Evolutionary conservation across 2,113 vertebrate genomes (phyloP).

Genomic region (Chaenocephalus aceratus): DNA sequence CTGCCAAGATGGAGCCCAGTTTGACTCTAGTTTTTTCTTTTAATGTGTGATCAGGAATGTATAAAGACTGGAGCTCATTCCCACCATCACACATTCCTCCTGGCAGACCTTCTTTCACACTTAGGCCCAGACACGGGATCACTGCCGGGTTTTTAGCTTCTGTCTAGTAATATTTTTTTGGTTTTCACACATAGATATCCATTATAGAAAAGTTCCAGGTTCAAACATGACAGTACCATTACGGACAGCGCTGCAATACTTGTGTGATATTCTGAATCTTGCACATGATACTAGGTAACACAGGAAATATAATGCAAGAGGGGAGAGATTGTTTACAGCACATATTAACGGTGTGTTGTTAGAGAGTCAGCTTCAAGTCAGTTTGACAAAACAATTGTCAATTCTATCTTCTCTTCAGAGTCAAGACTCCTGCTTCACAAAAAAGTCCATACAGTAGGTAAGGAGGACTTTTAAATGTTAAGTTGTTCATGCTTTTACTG

Average conservation of each 20-base stretch:
- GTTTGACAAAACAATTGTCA: not conserved
- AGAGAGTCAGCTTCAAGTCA: not conserved
- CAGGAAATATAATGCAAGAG: not conserved
- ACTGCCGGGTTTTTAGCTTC: not conserved
- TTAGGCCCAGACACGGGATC: constrained; percentile 17
- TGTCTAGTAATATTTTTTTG: constrained; percentile 15
- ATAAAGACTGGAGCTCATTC: constrained; percentile 17
- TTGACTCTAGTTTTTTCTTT: constrained; percentile 3
- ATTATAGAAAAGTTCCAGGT: constrained; percentile 11
- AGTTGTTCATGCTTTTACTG: not conserved
- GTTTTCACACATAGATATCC: constrained; percentile 20
- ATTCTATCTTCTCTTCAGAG: no score
- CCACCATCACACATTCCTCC: not conserved
- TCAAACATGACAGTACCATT: constrained; percentile 20
- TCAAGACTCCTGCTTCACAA: no score
- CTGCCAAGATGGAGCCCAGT: not conserved
- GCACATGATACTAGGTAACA: not conserved
- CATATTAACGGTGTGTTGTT: constrained; percentile 10
- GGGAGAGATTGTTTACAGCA: constrained; percentile 10
- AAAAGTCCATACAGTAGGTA: no score
- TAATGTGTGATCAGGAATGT: not conserved
- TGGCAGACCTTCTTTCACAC: constrained; percentile 21
- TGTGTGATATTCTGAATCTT: constrained; percentile 20
- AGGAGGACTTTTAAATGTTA: no score
- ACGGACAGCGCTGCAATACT: not conserved